These are phyloP conservation scores for Alectoris magna DNA, from an alignment of 2,797 vertebrate genomes.

Conservation along the genomic window DNA sequence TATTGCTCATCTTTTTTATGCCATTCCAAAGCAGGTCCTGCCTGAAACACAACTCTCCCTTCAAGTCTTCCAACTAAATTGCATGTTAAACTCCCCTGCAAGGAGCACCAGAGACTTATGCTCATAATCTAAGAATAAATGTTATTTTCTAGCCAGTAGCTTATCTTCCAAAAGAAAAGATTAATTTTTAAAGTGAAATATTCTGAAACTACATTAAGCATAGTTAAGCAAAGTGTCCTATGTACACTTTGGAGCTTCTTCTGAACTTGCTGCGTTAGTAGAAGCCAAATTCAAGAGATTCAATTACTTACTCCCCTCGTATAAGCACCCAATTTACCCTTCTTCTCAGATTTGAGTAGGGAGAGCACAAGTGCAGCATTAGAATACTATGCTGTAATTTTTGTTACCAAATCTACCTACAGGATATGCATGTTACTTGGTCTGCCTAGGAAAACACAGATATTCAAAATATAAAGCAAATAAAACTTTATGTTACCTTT, in stretches of 20 bases:
- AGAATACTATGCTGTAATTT: background rate
- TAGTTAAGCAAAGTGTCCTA: background rate
- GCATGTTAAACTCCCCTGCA: background rate
- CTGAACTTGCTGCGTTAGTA: slow-evolving; percentile 25
- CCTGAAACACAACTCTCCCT: background rate
- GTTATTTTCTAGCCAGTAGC: slow-evolving; percentile 17
- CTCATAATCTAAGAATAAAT: background rate
- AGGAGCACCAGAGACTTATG: fast-evolving
- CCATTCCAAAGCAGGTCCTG: background rate
- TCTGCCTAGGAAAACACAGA: background rate
- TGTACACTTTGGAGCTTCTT: background rate
- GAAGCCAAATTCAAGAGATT: slow-evolving; percentile 13
- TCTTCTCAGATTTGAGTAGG: background rate
- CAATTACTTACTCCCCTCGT: background rate
- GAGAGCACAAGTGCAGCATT: background rate
- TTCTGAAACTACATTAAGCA: slow-evolving; percentile 14
- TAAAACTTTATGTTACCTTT: slow-evolving; percentile 4
- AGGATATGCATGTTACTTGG: background rate
- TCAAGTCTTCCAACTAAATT: background rate
- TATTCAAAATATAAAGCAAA: background rate
- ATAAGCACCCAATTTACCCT: background rate
- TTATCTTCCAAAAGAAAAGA: slow-evolving; percentile 45
- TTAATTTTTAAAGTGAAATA: slow-evolving; percentile 61
- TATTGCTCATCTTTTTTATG: background rate
- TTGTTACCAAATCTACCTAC: background rate